phyloP scores from a whole-genome alignment of 2,797 vertebrate genomes.

The Momotus momota region DNA sequence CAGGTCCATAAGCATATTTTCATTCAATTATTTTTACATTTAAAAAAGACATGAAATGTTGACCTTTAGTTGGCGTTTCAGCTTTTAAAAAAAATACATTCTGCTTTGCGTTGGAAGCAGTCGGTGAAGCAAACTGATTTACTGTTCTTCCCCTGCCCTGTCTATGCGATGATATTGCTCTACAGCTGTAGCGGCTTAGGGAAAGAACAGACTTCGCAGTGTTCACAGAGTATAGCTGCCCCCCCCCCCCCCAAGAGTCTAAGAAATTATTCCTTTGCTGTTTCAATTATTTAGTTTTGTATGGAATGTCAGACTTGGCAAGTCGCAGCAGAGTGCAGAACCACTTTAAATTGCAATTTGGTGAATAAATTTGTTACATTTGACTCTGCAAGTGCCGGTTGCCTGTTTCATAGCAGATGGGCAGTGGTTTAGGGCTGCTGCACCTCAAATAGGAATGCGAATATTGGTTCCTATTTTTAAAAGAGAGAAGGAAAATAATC shows the following conservation, averaged over 20 bases:
- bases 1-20: not conserved
- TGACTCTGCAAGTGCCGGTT: not conserved
- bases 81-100: not conserved
- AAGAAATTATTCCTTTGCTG: not conserved
- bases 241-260: too few relatives aligned
- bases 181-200: not conserved
- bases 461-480: not conserved
- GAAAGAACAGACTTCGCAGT: not conserved
- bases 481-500: not conserved
- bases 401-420: not conserved
- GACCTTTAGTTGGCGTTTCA: not conserved
- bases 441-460: not conserved
- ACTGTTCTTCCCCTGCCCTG: not conserved
- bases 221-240: not conserved
- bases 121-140: not conserved
- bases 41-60: not conserved
- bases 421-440: not conserved
- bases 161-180: fast-evolving
- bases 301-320: not conserved
- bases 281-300: not conserved
- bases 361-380: not conserved
- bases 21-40: not conserved
- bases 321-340: not conserved
- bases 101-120: not conserved
- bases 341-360: not conserved